These are phyloP conservation scores for Calameuta pallipes DNA, from an alignment of 2,888 invertebrate genomes.

Conservation along the genomic window DNA sequence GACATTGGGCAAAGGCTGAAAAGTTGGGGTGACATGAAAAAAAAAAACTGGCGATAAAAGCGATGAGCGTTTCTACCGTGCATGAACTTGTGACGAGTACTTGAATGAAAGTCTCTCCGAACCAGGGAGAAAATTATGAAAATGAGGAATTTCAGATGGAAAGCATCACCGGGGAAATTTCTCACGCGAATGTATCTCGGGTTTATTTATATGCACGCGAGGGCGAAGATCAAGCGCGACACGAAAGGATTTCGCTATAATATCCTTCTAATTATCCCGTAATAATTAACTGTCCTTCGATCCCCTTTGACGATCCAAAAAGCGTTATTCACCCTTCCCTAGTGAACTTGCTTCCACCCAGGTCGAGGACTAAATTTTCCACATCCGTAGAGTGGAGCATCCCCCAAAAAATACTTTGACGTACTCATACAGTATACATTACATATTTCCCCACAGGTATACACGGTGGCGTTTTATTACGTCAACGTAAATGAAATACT, in stretches of 20 bases:
- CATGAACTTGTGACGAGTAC: not conserved
- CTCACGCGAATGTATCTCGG: not conserved
- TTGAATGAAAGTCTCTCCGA: not conserved
- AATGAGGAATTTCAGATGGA: not conserved
- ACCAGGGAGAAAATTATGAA: not conserved
- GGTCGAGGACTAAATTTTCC: not conserved
- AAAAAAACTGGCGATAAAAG: not conserved
- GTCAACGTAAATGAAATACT: not conserved
- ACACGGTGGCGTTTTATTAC: not conserved
- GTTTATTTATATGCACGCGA: slow-evolving; percentile 4
- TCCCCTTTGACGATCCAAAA: not conserved
- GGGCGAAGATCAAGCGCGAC: not conserved
- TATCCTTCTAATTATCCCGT: not conserved
- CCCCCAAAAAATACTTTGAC: not conserved
- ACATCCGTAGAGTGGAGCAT: not conserved
- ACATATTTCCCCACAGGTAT: not conserved
- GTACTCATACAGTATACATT: not conserved
- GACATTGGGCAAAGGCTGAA: not conserved
- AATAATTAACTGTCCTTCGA: not conserved
- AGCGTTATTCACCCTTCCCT: not conserved
- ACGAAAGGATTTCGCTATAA: not conserved
- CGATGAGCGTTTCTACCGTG: not conserved
- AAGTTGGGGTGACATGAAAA: not conserved
- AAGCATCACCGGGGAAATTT: not conserved
- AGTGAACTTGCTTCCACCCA: not conserved